A percentile compares a stretch with the other conserved stretches of the same genome.
These are phyloP conservation scores for Ceratoteleas bidentatus DNA, from an alignment of 1,140 invertebrate genomes.

Conservation along the genomic window DNA sequence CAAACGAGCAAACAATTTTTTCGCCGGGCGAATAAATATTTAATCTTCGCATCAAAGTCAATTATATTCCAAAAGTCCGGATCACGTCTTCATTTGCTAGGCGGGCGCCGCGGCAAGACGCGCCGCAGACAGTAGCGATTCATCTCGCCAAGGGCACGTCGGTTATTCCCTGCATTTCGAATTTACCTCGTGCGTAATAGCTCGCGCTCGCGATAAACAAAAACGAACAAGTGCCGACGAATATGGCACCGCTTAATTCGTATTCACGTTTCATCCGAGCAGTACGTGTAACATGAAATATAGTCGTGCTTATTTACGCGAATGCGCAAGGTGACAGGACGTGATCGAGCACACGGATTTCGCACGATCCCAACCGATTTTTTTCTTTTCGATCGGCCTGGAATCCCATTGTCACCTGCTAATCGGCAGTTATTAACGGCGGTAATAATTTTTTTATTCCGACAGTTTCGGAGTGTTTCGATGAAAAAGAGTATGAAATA, in stretches of 20 bases:
- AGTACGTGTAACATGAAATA: constrained; percentile 62
- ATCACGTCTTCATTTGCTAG: constrained; percentile 77
- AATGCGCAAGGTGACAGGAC: constrained; percentile 65
- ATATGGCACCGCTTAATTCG: constrained; percentile 71
- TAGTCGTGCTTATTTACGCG: constrained; percentile 64
- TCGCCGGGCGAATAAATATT: constrained; percentile 35
- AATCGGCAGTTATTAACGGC: too few relatives aligned
- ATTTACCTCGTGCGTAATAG: constrained; percentile 74
- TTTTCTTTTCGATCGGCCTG: constrained; percentile 6
- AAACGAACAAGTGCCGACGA: constrained; percentile 70
- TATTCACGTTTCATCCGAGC: constrained; percentile 58
- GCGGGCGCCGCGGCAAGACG: constrained; percentile 73
- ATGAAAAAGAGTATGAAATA: too few relatives aligned
- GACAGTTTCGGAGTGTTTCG: too few relatives aligned
- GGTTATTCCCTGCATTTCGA: constrained; percentile 74
- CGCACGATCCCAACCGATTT: constrained; percentile 18
- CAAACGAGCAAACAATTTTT: not conserved
- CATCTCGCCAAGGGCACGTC: constrained; percentile 78
- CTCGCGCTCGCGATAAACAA: constrained; percentile 69
- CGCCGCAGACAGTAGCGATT: constrained; percentile 70
- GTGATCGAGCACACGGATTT: constrained; percentile 58
- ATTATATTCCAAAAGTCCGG: constrained; percentile 48
- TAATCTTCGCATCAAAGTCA: constrained; percentile 48
- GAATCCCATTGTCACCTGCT: constrained; percentile 11
- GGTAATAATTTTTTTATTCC: too few relatives aligned